Evolutionary conservation across 1,140 invertebrate species (phyloP), one percentile per base, ranked within the genome.

Genomic region (Panulirus ornatus): DNA sequence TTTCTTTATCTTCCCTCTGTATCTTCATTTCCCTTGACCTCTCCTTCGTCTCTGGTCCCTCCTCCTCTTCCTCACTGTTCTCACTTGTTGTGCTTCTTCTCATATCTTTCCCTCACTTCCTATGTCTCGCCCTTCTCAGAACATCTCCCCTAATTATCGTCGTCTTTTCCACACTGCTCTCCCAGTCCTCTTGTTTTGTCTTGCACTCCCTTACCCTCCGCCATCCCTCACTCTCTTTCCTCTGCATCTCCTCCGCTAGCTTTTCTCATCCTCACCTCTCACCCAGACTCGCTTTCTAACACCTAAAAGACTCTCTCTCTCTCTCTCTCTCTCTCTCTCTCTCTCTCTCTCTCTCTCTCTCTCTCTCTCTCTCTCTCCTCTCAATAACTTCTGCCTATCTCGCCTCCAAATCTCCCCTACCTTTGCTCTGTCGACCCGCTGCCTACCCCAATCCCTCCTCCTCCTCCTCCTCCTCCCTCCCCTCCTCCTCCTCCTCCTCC

Each of bases 341-440:
- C 66, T 76, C 84, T 76, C 71, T 38, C 44, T 76, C 71, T 38
- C 34, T 76, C 71, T 58, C 42, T 76, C 47, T 76, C 84, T 76
- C 27, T 86, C 27, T 76, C 84, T 58, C 84, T 76, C 73, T 78
- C 30, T 47, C 66, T 27, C 42, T 47, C 70, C 5, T 30, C 63
- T n/a, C 9, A 1, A 6, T 73, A 11, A 19, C 30, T 63, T 34
- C 9, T 30, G 19, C 22, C 83, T 73, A 9, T 34, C 11, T 30
- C 14, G 19, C 51, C 36, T 51, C 30, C 42, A 34, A 19, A 11
- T 36, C 44, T 36, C 44, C 42, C 30, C 70, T 54, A 19, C 30
- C 58, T 78, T 78, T 42, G 11, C 16, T n/a, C 54, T 42, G 6
- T 66, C 54, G 16, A 34, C 66, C 36, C 38, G 27, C 27, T 30